Percentiles rank a stretch among this genome's conserved stretches.
Conservation (phyloP, 1,140 invertebrate species). For the Leptestheria dahalacensis region DNA sequence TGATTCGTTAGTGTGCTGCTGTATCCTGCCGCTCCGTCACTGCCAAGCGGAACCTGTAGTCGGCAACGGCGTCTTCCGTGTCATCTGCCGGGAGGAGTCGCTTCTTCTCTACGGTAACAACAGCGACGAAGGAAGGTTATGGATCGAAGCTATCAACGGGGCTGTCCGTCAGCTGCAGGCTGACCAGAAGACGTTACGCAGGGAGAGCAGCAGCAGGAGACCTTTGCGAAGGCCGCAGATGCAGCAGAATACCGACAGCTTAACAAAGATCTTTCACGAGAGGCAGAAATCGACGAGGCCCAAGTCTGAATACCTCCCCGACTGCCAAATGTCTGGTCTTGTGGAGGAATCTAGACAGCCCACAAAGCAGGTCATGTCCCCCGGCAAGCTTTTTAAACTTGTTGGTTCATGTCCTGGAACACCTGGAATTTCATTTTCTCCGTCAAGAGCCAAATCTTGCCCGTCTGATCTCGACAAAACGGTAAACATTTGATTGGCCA, state of each 20-base stretch:
- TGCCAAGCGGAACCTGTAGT: constrained; percentile 7
- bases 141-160: constrained; percentile 1
- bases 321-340: neutral
- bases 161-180: neutral
- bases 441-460: neutral
- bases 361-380: neutral
- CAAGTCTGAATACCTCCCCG: neutral
- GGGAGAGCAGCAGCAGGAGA: constrained; percentile 8
- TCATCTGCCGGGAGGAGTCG: constrained; percentile 10
- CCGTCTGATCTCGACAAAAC: neutral
- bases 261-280: neutral
- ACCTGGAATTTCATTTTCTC: neutral
- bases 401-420: neutral
- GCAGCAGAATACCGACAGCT: neutral
- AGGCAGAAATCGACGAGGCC: too few relatives aligned
- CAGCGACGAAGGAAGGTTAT: constrained; percentile 7
- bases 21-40: constrained; percentile 8
- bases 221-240: constrained; percentile 6
- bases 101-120: constrained; percentile 3
- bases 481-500: neutral
- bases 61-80: constrained; percentile 2
- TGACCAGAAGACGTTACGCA: constrained; percentile 5
- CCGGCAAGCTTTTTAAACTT: neutral
- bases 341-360: neutral
- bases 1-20: constrained; percentile 6